phyloP scores from a whole-genome alignment of 1,140 invertebrate genomes.

The Xylocopa sonorina region DNA sequence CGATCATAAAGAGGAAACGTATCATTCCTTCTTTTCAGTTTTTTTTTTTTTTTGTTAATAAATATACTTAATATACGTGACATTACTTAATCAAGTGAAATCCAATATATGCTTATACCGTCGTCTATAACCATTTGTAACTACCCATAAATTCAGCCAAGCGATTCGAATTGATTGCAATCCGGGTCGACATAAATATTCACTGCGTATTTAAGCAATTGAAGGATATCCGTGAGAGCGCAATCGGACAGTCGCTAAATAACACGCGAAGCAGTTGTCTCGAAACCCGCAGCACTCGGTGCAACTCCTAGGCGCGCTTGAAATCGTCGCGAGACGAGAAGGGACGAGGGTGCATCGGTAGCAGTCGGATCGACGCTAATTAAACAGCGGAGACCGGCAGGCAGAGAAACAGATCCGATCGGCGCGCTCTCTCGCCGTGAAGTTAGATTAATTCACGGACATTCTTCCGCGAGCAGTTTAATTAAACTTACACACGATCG shows the following conservation, averaged over 20 bases:
- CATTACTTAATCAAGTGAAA: no score
- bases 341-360: background rate
- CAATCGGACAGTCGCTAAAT: background rate
- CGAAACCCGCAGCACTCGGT: background rate
- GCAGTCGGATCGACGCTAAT: conserved; percentile 18
- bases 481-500: conserved; percentile 38
- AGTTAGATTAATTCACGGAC: conserved; percentile 44
- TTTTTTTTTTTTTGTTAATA: no score
- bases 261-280: background rate
- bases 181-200: no score
- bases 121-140: no score
- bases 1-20: no score
- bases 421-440: background rate
- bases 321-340: background rate
- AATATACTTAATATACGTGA: no score
- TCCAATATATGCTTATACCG: no score
- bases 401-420: conserved; percentile 19
- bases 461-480: conserved; percentile 41
- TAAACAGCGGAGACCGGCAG: conserved; percentile 4
- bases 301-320: background rate
- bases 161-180: no score
- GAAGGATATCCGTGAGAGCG: no score
- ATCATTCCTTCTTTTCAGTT: no score
- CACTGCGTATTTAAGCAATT: no score
- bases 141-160: no score